Conservation (phyloP, 2,113 vertebrate species). For the Cynopterus brachyotis region DNA sequence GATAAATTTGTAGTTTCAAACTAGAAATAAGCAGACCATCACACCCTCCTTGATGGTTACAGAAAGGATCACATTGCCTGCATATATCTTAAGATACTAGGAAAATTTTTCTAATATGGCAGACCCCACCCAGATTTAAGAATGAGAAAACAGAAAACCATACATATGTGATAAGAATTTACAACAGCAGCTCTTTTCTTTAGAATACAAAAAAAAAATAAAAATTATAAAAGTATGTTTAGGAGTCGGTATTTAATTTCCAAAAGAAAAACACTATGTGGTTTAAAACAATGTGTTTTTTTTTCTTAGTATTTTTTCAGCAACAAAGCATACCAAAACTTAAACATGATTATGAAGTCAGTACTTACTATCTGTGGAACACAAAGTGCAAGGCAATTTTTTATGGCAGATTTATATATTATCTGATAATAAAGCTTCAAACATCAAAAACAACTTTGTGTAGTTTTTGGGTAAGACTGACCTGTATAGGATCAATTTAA, state of each 20-base stretch:
- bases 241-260: background rate
- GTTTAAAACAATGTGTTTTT: background rate
- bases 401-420: background rate
- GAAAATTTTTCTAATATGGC: background rate
- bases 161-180: background rate
- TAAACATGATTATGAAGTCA: background rate
- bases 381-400: conserved; percentile 30
- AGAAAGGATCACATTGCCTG: background rate
- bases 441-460: conserved; percentile 41
- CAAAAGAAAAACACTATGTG: background rate
- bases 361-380: conserved; percentile 40
- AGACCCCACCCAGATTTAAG: background rate
- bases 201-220: background rate
- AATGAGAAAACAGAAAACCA: background rate
- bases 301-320: conserved; percentile 11
- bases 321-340: background rate
- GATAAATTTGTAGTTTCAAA: background rate
- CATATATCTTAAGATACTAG: background rate
- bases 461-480: conserved; percentile 58
- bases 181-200: background rate
- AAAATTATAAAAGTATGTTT: background rate
- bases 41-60: background rate
- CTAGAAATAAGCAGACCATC: background rate
- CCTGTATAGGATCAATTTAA: conserved; percentile 34
- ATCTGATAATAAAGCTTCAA: conserved; percentile 49